Conservation (phyloP, 2,113 vertebrate genomes). For the Meleagris gallopavo region DNA sequence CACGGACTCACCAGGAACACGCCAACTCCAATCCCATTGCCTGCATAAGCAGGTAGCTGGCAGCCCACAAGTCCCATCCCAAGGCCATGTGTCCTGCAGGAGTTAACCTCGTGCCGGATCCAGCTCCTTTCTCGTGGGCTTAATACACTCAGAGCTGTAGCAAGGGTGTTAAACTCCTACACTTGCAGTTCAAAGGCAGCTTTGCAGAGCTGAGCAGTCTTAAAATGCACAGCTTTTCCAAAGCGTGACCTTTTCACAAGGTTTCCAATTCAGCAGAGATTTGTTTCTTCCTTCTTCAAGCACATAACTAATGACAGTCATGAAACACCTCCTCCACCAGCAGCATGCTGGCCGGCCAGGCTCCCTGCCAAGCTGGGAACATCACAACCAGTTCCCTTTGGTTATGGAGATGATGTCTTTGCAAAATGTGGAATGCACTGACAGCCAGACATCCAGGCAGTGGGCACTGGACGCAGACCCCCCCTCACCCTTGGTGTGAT, state of each 20-base stretch:
- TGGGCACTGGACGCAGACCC: background rate
- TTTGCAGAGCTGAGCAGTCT: conserved; percentile 68
- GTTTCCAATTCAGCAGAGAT: conserved; percentile 69
- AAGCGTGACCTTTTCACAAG: conserved; percentile 73
- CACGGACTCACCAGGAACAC: background rate
- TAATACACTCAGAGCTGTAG: conserved; percentile 39
- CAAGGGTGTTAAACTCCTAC: conserved; percentile 71
- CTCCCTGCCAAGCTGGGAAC: background rate
- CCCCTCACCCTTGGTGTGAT: rapidly evolving
- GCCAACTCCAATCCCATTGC: background rate
- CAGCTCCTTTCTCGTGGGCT: background rate
- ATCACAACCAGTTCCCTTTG: background rate
- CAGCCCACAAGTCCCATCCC: background rate
- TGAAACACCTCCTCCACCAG: conserved; percentile 51
- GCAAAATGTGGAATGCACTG: background rate
- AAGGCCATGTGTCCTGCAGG: background rate
- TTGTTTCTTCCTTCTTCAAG: conserved; percentile 59
- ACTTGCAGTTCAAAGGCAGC: conserved; percentile 71
- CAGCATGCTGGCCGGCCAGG: background rate
- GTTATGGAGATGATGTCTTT: rapidly evolving
- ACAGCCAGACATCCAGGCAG: background rate
- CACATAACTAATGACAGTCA: conserved; percentile 40
- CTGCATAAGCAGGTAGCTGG: background rate
- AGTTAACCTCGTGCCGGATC: conserved; percentile 33
- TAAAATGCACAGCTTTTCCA: conserved; percentile 65